These are phyloP conservation scores for Egretta garzetta DNA, from an alignment of 2,113 vertebrate genomes.

Conservation along the genomic window DNA sequence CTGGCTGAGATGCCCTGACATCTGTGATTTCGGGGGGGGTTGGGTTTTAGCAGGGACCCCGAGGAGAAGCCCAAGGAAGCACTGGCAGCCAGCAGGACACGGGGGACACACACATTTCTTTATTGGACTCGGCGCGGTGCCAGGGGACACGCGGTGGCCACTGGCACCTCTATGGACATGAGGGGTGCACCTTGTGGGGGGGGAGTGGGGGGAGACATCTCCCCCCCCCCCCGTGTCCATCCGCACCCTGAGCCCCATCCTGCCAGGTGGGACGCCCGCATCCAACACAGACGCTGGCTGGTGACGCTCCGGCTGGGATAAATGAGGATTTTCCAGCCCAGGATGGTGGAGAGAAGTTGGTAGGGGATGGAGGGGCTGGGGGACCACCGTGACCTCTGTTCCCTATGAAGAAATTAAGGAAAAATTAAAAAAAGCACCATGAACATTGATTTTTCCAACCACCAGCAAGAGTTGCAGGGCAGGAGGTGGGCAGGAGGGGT, in stretches of 20 bases:
- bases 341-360: not conserved
- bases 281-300: fast-evolving
- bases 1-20: fast-evolving
- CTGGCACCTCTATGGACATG: fast-evolving
- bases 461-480: fast-evolving
- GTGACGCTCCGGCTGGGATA: not conserved
- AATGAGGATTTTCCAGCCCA: not conserved
- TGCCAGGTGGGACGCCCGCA: not conserved
- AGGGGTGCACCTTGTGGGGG: not conserved
- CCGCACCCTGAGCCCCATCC: not conserved
- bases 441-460: not conserved
- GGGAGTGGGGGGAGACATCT: not conserved
- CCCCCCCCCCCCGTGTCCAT: not conserved
- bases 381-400: not conserved
- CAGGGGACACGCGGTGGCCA: fast-evolving
- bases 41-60: not conserved
- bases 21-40: fast-evolving
- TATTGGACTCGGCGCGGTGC: not conserved
- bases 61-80: not conserved
- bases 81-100: not conserved
- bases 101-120: not conserved
- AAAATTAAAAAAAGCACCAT: not conserved
- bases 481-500: not conserved
- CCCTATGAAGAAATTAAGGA: not conserved
- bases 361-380: not conserved